Conservation (phyloP, 2,797 vertebrate species). For the Hemitrygon akajei region DNA sequence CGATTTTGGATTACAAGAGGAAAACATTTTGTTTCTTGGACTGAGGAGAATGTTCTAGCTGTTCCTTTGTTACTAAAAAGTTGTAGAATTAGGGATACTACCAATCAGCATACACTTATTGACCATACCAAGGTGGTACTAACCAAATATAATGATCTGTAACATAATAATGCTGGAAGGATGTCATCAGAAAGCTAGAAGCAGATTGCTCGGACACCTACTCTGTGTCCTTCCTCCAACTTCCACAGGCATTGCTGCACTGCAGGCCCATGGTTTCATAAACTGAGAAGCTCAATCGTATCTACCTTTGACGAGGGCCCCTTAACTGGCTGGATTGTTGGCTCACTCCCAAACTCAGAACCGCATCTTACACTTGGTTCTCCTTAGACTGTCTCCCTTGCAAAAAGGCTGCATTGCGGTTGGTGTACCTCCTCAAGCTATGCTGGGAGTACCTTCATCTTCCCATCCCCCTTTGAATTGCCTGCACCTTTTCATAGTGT, state of each 20-base stretch:
- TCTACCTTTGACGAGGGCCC: no score
- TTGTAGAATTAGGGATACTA: not conserved
- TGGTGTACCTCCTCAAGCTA: not conserved
- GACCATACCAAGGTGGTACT: not conserved
- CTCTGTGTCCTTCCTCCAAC: not conserved
- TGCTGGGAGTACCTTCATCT: not conserved
- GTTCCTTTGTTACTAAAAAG: not conserved
- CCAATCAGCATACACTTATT: not conserved
- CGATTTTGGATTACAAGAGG: not conserved
- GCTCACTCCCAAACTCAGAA: not conserved
- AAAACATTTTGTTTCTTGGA: not conserved
- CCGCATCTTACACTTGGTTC: not conserved
- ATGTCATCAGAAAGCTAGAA: not conserved
- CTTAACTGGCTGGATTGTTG: not conserved
- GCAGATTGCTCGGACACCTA: not conserved
- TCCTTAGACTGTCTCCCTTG: not conserved
- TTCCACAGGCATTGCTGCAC: not conserved
- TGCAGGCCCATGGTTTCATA: not conserved
- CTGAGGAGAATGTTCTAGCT: not conserved
- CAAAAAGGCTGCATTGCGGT: not conserved
- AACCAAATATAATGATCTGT: not conserved
- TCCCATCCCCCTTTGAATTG: not conserved
- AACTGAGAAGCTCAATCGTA: not conserved
- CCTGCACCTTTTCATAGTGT: not conserved
- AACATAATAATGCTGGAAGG: not conserved